Base-by-base conservation (phyloP, 2,888 invertebrate genomes). In the Ernsta delagoae region DNA sequence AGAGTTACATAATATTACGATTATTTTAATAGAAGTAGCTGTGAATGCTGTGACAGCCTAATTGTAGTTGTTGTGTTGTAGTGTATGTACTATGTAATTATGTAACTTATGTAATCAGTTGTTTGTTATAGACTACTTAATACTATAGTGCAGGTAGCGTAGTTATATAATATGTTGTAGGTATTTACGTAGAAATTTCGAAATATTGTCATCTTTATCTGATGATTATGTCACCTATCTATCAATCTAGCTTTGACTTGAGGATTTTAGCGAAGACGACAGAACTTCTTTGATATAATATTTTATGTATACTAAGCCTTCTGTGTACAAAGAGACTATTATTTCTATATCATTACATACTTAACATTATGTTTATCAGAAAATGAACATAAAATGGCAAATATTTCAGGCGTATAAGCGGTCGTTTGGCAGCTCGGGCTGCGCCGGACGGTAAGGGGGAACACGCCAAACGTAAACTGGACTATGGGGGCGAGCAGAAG, bases 351-450 rank as follows among this genome's bases (percentile, higher is more conserved):
- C 24, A 24, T 24, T 1, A 24, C 24, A 3, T 24, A 24, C 24
- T 24, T 24, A 24, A 24, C 24, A 24, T 24, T 1, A 24, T 24
- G 24, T 24, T 24, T 24, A 1, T 24, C 24, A 24, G 24, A 24
- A 24, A 24, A 1, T 1, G 24, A 24, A 24, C 3, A 24, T 24
- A 24, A 24, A 24, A 24, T 24, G 24, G 24, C 24, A 24, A 1
- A 4, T 5, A 1, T 71, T 72, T 5, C 76, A 93, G 92, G 80
- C 91, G 92, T 68, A 83, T 91, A 12, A 92, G 92, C 71, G 92
- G 92, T 5, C 88, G 93, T 7, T 72, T 92, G 64, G 92, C 87
- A 0, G 87, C 90, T 0, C 81, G 88, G 7, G 87, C 80, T 0
- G 81, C 85, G 6, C 81, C 77, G 1, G 90, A 90, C 48, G 77